phyloP scores from a whole-genome alignment of 2,888 invertebrate species.

The Agonopterix subpropinquella region DNA sequence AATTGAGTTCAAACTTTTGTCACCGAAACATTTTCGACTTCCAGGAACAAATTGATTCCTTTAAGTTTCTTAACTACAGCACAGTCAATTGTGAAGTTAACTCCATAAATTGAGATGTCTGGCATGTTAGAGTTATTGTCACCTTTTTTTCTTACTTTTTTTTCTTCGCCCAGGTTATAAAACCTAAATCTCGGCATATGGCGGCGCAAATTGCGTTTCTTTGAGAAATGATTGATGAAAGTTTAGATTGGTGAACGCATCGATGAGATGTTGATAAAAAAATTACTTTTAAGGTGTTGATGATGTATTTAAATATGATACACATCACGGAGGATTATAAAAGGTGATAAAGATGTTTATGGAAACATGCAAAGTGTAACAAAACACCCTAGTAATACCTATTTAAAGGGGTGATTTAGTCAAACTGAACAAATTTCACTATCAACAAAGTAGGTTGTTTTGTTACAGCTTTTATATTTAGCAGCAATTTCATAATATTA shows the following conservation, averaged over 20 bases:
- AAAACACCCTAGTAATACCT: too few species aligned
- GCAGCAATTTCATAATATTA: too few species aligned
- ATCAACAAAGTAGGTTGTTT: too few species aligned
- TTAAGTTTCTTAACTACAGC: slow-evolving; percentile 12
- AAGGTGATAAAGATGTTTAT: background rate
- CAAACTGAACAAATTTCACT: too few species aligned
- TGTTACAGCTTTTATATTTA: too few species aligned
- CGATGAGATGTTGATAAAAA: slow-evolving; percentile 38
- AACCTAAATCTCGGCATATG: slow-evolving; percentile 40
- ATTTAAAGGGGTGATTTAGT: background rate
- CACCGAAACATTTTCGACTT: slow-evolving; percentile 26
- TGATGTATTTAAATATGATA: slow-evolving; percentile 39
- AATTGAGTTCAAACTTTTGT: slow-evolving; percentile 37
- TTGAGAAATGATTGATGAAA: slow-evolving; percentile 60
- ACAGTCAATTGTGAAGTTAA: slow-evolving; percentile 12
- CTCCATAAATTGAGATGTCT: slow-evolving; percentile 67
- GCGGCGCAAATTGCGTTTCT: slow-evolving; percentile 51
- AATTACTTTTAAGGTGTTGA: slow-evolving; percentile 39
- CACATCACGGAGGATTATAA: slow-evolving; percentile 25
- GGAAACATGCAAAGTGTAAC: background rate
- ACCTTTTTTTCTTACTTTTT: slow-evolving; percentile 50
- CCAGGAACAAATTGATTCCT: slow-evolving; percentile 41
- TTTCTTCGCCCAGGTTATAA: slow-evolving; percentile 48
- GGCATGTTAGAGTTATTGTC: slow-evolving; percentile 54
- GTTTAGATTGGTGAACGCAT: slow-evolving; percentile 53